phyloP scores from a whole-genome alignment of 2,888 invertebrate species.

The Epinotia brunnichana region DNA sequence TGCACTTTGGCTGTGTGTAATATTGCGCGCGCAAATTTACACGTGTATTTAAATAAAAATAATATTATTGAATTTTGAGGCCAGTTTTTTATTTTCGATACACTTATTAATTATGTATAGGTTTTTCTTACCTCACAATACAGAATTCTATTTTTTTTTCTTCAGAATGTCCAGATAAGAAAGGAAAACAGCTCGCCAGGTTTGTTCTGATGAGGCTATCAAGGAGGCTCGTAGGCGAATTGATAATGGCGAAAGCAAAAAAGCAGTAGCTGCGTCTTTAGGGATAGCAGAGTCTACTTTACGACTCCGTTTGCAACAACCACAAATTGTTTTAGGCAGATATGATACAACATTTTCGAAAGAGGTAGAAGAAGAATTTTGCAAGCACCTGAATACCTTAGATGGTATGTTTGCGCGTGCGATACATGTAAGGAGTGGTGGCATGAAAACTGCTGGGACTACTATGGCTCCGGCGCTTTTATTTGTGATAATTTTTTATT shows the following conservation, averaged over 20 bases:
- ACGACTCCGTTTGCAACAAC: too few relatives aligned
- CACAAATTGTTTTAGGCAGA: constrained; percentile 6
- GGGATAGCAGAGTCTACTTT: constrained; percentile 31
- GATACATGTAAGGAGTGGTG: too few relatives aligned
- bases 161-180: constrained; percentile 7
- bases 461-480: constrained; percentile 12
- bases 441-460: constrained; percentile 24
- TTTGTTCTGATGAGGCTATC: constrained; percentile 6
- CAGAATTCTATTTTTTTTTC: background rate
- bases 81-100: background rate
- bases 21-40: constrained; percentile 4
- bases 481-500: constrained; percentile 14
- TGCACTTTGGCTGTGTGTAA: background rate
- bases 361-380: constrained; percentile 37
- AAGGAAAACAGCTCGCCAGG: constrained; percentile 9
- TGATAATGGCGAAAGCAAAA: background rate
- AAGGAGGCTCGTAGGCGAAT: constrained; percentile 12
- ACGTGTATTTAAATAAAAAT: constrained; percentile 1
- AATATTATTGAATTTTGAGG: background rate
- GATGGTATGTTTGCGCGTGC: constrained; percentile 43
- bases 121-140: too few relatives aligned
- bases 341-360: constrained; percentile 36
- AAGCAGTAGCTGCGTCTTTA: too few relatives aligned
- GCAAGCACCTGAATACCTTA: too few relatives aligned
- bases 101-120: background rate